phyloP scores from a whole-genome alignment of 1,140 invertebrate species.

The Tachypleus tridentatus region DNA sequence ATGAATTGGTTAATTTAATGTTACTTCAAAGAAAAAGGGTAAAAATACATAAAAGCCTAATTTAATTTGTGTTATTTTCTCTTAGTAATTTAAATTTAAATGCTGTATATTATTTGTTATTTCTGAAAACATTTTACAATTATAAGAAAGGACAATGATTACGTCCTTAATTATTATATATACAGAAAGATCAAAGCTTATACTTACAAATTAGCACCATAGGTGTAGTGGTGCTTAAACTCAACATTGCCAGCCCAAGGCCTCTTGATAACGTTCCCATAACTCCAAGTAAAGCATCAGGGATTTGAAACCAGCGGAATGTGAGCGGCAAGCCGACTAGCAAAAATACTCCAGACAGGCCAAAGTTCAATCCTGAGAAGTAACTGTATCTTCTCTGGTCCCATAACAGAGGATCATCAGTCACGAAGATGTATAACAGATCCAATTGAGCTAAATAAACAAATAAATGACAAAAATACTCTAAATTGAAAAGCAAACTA shows the following conservation, averaged over 20 bases:
- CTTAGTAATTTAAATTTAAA: no score
- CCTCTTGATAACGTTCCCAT: conserved; percentile 34
- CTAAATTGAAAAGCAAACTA: no score
- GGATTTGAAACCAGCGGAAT: conserved; percentile 18
- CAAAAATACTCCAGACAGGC: conserved; percentile 31
- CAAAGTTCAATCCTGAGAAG: conserved; percentile 34
- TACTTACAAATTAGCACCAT: conserved; percentile 34
- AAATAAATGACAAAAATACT: background rate
- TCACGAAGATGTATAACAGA: conserved; percentile 32
- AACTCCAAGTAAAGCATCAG: conserved; percentile 30
- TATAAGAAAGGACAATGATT: no score
- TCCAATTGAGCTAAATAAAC: conserved; percentile 32
- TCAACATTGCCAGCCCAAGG: conserved; percentile 30
- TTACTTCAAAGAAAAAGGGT: no score
- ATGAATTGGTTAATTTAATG: no score
- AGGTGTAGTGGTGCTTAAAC: conserved; percentile 27
- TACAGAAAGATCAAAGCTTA: background rate
- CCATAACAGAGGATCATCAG: conserved; percentile 31
- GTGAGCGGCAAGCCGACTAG: conserved; percentile 30
- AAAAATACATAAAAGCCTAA: no score
- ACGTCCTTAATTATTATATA: no score
- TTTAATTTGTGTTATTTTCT: no score
- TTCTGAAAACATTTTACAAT: no score
- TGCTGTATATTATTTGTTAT: no score
- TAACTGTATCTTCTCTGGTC: conserved; percentile 32